Percentiles rank a stretch among this genome's conserved stretches.
phyloP scores from a whole-genome alignment of 1,140 invertebrate species.

The Aphaenogaster ashmeadi region DNA sequence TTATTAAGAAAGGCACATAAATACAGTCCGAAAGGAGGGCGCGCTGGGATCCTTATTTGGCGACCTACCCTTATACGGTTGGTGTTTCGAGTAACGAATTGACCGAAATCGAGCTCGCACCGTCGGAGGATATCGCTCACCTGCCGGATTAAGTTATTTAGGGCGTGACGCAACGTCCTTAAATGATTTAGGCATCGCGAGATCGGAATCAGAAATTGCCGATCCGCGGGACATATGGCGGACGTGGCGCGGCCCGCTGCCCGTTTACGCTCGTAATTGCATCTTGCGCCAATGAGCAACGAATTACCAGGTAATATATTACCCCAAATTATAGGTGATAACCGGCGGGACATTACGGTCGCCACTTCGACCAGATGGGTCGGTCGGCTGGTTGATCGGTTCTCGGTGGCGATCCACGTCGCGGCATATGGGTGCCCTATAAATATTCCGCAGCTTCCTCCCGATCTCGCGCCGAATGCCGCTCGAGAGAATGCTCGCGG shows the following conservation, averaged over 20 bases:
- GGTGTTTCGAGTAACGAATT: not conserved
- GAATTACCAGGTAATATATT: constrained; percentile 87
- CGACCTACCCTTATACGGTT: not conserved
- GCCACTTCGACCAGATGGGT: constrained; percentile 86
- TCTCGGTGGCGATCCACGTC: constrained; percentile 79
- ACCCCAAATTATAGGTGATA: constrained; percentile 87
- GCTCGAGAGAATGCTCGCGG: not conserved
- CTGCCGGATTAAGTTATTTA: constrained; percentile 73
- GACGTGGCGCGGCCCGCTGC: constrained; percentile 73
- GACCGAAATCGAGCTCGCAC: constrained; percentile 27
- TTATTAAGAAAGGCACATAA: not conserved
- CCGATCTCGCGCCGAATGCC: constrained; percentile 28
- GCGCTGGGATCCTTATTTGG: not conserved
- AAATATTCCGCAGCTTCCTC: constrained; percentile 79
- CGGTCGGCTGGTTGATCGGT: constrained; percentile 68
- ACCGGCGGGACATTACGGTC: constrained; percentile 85
- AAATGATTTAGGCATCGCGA: constrained; percentile 76
- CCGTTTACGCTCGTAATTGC: constrained; percentile 83
- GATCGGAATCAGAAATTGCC: constrained; percentile 74
- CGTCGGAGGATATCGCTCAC: constrained; percentile 58
- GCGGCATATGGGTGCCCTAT: constrained; percentile 84
- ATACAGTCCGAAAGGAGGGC: too few relatives aligned
- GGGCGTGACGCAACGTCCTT: constrained; percentile 66
- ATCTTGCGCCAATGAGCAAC: constrained; percentile 85
- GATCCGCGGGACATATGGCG: constrained; percentile 83